Conservation (phyloP, 2,113 vertebrate species). For the Tichodroma muraria region DNA sequence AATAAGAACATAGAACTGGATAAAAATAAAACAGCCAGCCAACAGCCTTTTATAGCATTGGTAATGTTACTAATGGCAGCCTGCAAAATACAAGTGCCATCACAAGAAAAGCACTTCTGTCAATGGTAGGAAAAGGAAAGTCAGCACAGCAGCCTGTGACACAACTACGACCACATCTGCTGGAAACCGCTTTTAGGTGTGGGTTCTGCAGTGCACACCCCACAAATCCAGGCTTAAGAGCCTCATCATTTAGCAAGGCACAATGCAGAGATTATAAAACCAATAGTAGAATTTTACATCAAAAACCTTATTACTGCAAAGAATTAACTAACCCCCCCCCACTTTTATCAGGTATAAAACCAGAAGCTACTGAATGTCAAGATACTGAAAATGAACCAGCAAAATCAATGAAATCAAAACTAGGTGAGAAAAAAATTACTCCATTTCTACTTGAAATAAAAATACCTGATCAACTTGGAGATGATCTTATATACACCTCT, state of each 20-base stretch:
- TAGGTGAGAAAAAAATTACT: neutral
- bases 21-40: neutral
- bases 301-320: neutral
- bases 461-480: neutral
- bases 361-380: neutral
- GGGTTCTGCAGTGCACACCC: neutral
- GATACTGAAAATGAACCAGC: neutral
- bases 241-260: neutral
- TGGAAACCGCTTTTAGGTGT: neutral
- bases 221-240: neutral
- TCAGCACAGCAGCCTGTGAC: neutral
- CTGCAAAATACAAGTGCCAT: neutral
- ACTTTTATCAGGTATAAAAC: neutral
- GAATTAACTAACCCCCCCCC: fast-evolving
- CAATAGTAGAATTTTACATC: neutral
- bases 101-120: neutral
- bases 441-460: neutral
- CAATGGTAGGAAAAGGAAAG: neutral
- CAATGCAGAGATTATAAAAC: neutral
- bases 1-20: neutral
- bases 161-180: fast-evolving
- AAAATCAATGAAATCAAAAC: slow-evolving; percentile 15
- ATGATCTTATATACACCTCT: neutral
- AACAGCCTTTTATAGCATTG: neutral
- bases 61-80: neutral